These are phyloP conservation scores for Malurus elegans DNA, from an alignment of 2,113 vertebrate genomes.

Conservation along the genomic window DNA sequence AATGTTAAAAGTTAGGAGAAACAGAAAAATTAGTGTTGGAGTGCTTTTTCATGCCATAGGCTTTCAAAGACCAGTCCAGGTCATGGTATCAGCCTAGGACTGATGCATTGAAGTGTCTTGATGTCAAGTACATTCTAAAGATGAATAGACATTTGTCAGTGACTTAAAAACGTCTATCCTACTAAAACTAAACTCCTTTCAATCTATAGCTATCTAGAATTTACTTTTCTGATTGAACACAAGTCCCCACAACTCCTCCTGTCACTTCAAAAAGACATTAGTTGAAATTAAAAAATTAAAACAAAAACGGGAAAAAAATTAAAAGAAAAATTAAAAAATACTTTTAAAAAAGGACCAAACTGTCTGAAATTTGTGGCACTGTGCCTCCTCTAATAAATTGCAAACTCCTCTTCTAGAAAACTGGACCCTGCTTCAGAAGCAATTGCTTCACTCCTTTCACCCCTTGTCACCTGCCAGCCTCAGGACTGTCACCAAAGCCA, in stretches of 20 bases:
- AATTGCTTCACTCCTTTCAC: background rate
- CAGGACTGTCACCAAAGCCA: background rate
- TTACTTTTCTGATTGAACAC: background rate
- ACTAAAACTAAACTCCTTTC: background rate
- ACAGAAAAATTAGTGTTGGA: background rate
- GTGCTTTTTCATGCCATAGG: background rate
- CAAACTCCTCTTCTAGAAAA: background rate
- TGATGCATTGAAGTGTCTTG: background rate
- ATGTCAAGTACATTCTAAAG: background rate
- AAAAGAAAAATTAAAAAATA: background rate
- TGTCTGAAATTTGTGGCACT: background rate
- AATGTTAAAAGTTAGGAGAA: background rate
- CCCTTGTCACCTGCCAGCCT: background rate
- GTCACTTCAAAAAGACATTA: background rate
- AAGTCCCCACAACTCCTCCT: background rate
- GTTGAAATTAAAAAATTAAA: background rate
- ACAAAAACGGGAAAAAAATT: background rate
- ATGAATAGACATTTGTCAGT: background rate
- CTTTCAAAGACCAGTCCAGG: background rate
- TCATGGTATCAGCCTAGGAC: background rate
- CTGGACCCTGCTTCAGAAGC: background rate
- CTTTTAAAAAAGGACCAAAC: background rate
- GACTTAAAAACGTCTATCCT: background rate
- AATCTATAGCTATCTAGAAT: background rate
- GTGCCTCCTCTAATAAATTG: accelerated